Base-by-base conservation (phyloP, 2,888 invertebrate species). In the Eledona agricola region DNA sequence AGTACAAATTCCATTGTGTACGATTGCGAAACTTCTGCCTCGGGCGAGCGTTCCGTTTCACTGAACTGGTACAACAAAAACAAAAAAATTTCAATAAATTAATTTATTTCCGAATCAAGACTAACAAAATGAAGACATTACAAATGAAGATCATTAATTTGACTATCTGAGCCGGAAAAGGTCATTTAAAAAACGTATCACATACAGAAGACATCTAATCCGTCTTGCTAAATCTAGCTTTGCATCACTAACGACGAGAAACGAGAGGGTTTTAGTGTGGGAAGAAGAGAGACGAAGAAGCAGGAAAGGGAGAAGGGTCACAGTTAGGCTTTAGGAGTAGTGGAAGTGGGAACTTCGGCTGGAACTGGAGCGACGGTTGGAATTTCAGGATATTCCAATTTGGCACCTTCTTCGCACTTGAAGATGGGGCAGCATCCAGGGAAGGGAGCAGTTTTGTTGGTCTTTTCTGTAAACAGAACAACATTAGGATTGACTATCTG, bases 391-490 rank as follows among this genome's bases (percentile, higher is more conserved):
- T 90, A 93, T 76, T 93, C 92, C 67, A 93, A 77, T 67, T 87
- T 89, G 40, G 85, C 90, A 25, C 93, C 93, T 10, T 86, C 86
- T 72, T 93, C 92, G 77, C 93, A 93, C 4, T 87, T 88, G 81
- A 93, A 93, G 58, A 79, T 79, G 1, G 93, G 93, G 73, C 93
- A 94, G 75, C 93, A 93, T 16, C 79, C 83, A 3, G 93, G 93
- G 86, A 93, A 94, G 1, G 87, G 78, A 1, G 93, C 92, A 4
- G 92, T 91, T 77, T 92, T 93, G 82, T 93, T 92, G 70, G 93
- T 93, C 75, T 90, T 90, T 3, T 91, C 91, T 77, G 83, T 37
- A 76, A 80, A 59, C 50, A 51, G 50, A 62, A 55, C n/a, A n/a
- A n/a, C n/a, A n/a, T 28, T 22, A 37, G 7, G 1, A 17, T 10